Conservation (phyloP, 2,888 invertebrate genomes). For the Stenodema calcarata region DNA sequence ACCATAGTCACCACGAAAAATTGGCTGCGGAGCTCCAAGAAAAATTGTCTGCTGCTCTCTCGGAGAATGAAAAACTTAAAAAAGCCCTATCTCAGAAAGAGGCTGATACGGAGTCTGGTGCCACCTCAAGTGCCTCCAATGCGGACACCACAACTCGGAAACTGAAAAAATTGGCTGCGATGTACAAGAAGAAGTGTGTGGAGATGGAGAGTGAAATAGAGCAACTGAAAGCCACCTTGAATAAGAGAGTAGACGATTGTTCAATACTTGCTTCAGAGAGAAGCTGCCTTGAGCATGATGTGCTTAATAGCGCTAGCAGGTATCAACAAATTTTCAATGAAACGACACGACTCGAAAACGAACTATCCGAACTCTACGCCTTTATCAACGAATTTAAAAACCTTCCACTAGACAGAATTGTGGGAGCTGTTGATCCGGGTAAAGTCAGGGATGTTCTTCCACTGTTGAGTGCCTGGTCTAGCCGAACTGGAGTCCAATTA, state of each 20-base stretch:
- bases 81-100: not conserved
- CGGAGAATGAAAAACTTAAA: slow-evolving; percentile 29
- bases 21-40: not conserved
- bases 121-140: not conserved
- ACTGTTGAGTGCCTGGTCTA: not conserved
- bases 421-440: not conserved
- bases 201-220: slow-evolving; percentile 66
- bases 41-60: not conserved
- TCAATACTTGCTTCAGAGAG: slow-evolving; percentile 13
- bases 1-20: not conserved
- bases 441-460: not conserved
- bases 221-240: slow-evolving; percentile 1
- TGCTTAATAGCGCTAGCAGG: not conserved
- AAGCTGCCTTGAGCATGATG: slow-evolving; percentile 23
- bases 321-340: slow-evolving; percentile 11
- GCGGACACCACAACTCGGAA: slow-evolving; percentile 61
- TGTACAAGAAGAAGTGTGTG: slow-evolving; percentile 71
- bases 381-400: slow-evolving; percentile 30
- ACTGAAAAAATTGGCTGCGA: slow-evolving; percentile 78
- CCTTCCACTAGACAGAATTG: not conserved
- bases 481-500: not conserved
- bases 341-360: slow-evolving; percentile 6
- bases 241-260: not conserved
- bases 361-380: slow-evolving; percentile 7
- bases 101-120: not conserved